Conservation (phyloP, 2,113 vertebrate genomes). For the Cyprinus carpio region DNA sequence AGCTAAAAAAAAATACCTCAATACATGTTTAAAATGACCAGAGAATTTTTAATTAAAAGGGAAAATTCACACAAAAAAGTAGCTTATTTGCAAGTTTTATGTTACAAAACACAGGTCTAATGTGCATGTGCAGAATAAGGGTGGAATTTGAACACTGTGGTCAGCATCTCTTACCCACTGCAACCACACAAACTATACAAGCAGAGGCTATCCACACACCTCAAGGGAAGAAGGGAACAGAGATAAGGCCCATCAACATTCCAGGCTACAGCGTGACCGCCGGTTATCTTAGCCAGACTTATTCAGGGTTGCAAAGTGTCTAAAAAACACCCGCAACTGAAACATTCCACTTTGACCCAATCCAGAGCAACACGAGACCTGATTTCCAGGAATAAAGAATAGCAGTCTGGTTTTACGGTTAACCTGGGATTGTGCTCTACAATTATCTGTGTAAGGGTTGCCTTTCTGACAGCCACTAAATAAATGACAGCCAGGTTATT, state of each 20-base stretch:
- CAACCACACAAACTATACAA: not conserved
- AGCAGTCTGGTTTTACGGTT: not conserved
- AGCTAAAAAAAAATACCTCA: too few species aligned
- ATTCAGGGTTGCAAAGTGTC: slow-evolving; percentile 25
- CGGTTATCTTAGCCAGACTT: slow-evolving; percentile 38
- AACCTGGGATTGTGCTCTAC: not conserved
- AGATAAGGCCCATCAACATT: slow-evolving; percentile 63
- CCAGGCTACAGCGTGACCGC: slow-evolving; percentile 45
- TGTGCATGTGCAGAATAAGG: not conserved
- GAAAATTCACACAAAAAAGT: not conserved
- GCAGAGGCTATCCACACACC: slow-evolving; percentile 43
- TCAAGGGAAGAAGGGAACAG: slow-evolving; percentile 47
- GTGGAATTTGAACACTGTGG: slow-evolving; percentile 39
- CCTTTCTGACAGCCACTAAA: slow-evolving; percentile 10
- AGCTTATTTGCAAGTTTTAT: not conserved
- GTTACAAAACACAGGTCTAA: slow-evolving; percentile 10
- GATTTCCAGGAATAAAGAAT: not conserved
- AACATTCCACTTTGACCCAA: not conserved
- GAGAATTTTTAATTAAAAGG: not conserved
- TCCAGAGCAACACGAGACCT: not conserved
- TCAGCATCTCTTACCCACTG: slow-evolving; percentile 16
- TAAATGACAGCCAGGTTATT: slow-evolving; percentile 42
- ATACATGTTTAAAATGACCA: too few species aligned
- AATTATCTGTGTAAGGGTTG: not conserved
- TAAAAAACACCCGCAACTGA: slow-evolving; percentile 12